phyloP scores from a whole-genome alignment of 2,797 vertebrate species.

The Emys orbicularis region DNA sequence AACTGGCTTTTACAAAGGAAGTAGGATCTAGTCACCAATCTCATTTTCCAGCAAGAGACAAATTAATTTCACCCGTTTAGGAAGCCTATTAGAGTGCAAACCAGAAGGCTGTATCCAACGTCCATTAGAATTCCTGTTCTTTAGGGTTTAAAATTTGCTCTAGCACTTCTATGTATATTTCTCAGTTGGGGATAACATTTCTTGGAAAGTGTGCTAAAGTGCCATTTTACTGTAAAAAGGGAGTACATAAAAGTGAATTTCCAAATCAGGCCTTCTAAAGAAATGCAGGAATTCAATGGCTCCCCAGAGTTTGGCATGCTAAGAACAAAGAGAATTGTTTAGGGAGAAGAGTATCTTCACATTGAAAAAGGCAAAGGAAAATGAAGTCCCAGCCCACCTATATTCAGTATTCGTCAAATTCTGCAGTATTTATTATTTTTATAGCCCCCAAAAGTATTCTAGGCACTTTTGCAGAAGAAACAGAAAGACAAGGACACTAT shows the following conservation, averaged over 20 bases:
- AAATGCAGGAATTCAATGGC: background rate
- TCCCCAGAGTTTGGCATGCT: background rate
- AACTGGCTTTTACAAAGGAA: conserved; percentile 31
- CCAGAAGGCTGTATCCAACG: background rate
- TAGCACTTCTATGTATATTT: background rate
- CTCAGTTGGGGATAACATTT: background rate
- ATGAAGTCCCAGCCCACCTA: background rate
- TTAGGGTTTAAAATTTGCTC: background rate
- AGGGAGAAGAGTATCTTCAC: background rate
- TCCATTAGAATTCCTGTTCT: background rate
- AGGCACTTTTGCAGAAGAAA: background rate
- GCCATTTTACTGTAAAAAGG: background rate
- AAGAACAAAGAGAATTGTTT: background rate
- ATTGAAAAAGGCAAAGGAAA: fast-evolving
- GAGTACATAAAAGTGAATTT: background rate
- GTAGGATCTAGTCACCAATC: background rate
- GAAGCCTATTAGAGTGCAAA: fast-evolving
- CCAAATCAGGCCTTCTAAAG: background rate
- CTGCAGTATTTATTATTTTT: background rate
- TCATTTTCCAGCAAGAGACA: background rate
- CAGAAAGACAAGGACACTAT: fast-evolving
- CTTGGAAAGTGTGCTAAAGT: background rate
- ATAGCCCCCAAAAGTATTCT: background rate
- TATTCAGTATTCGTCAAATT: background rate
- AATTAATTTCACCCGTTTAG: background rate